Conservation (phyloP, 2,888 invertebrate genomes). For the Panzeria rudis region DNA sequence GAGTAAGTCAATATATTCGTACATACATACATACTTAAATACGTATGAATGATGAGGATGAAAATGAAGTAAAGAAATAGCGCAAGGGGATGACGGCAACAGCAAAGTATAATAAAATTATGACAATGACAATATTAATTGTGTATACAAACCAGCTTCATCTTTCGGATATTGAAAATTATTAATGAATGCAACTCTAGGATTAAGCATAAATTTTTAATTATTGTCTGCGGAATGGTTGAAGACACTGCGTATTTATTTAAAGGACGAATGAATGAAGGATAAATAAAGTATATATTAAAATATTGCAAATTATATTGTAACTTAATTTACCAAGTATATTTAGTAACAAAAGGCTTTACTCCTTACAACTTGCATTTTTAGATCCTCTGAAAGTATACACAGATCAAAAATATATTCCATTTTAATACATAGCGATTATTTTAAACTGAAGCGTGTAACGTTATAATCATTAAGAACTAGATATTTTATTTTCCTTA, state of each 20-base stretch:
- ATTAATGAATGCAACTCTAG: conserved; percentile 45
- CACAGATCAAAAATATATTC: no score
- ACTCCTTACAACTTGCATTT: no score
- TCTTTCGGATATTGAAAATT: conserved; percentile 10
- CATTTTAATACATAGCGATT: no score
- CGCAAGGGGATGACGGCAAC: not conserved
- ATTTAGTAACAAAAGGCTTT: no score
- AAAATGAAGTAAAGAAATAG: not conserved
- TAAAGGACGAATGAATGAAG: not conserved
- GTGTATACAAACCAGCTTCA: conserved; percentile 20
- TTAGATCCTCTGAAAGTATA: no score
- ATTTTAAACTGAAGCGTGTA: no score
- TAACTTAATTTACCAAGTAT: no score
- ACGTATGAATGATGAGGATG: not conserved
- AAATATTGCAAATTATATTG: no score
- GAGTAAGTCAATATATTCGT: conserved; percentile 31
- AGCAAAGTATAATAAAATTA: conserved; percentile 12
- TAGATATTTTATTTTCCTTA: not conserved
- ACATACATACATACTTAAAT: not conserved
- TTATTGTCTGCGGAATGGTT: not conserved
- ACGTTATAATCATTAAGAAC: no score
- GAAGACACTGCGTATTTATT: not conserved
- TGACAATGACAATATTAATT: conserved; percentile 41
- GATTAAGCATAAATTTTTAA: conserved; percentile 23
- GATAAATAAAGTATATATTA: no score